Conservation (phyloP, 2,797 vertebrate genomes). For the Hafferia zeledoni region DNA sequence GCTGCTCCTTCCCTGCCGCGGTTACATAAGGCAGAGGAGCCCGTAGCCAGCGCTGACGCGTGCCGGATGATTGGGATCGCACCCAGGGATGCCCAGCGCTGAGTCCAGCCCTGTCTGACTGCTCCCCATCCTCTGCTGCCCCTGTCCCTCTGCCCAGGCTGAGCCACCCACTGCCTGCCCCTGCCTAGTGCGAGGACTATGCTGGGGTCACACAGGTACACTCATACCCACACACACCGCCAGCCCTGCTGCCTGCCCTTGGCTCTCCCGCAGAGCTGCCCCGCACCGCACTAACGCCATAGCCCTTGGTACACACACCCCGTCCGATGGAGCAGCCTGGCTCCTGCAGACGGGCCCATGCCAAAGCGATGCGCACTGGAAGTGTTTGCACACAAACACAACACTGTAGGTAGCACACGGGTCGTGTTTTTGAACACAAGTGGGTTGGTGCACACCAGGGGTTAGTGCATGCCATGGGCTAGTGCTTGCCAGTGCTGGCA, state of each 20-base stretch:
- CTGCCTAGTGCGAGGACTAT: not conserved
- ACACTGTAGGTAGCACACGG: not conserved
- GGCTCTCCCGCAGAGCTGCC: not conserved
- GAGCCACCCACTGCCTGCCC: not conserved
- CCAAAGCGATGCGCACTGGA: fast-evolving
- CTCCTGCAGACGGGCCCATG: not conserved
- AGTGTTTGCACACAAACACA: not conserved
- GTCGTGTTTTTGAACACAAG: not conserved
- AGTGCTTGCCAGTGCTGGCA: fast-evolving
- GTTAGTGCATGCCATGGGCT: fast-evolving
- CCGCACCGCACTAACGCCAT: fast-evolving
- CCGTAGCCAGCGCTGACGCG: not conserved
- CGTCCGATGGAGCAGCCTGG: not conserved
- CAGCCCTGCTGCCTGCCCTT: not conserved
- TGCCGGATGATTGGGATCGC: not conserved
- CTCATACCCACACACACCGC: not conserved
- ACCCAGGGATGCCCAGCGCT: not conserved
- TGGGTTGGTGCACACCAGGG: not conserved
- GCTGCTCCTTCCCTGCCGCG: not conserved
- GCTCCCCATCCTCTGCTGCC: not conserved
- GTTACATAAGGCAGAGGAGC: constrained; percentile 45
- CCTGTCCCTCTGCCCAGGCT: not conserved
- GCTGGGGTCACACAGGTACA: not conserved
- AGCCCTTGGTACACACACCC: fast-evolving
- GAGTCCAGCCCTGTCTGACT: not conserved